phyloP scores from a whole-genome alignment of 2,888 invertebrate species.

The Calameuta pallipes region DNA sequence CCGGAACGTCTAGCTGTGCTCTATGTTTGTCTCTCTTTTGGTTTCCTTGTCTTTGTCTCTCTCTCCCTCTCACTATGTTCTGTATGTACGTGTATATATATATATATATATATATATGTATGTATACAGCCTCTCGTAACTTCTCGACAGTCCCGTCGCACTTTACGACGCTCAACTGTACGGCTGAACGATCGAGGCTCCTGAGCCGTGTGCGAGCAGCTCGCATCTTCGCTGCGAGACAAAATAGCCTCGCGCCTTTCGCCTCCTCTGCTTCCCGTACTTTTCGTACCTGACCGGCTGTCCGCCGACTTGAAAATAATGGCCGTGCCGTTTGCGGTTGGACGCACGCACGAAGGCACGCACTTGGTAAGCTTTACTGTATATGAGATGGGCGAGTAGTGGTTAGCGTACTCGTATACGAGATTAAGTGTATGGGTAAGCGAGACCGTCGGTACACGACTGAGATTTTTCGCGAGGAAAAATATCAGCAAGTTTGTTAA shows the following conservation, averaged over 20 bases:
- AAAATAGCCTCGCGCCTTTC: conserved; percentile 46
- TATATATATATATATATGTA: no score
- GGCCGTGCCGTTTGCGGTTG: conserved; percentile 37
- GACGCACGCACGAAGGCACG: conserved; percentile 18
- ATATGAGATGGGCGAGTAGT: not conserved
- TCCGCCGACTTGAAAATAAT: conserved; percentile 42
- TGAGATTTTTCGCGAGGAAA: not conserved
- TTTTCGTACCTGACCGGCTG: conserved; percentile 4
- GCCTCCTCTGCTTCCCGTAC: conserved; percentile 13
- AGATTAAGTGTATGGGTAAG: not conserved
- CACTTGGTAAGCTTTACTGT: conserved; percentile 9
- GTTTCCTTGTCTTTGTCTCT: not conserved
- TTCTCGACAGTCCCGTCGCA: not conserved
- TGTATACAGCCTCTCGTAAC: not conserved
- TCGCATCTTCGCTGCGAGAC: conserved; percentile 31
- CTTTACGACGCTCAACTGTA: not conserved
- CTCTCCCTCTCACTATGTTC: conserved; percentile 10
- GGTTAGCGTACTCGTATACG: not conserved
- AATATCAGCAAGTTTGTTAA: not conserved
- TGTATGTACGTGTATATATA: not conserved
- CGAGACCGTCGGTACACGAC: not conserved
- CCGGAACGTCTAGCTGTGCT: conserved; percentile 18
- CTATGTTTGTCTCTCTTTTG: conserved; percentile 21
- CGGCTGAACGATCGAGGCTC: not conserved
- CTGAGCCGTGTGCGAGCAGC: not conserved